Base-by-base conservation (phyloP, 1,140 invertebrate species). In the Parapsyche elsis region DNA sequence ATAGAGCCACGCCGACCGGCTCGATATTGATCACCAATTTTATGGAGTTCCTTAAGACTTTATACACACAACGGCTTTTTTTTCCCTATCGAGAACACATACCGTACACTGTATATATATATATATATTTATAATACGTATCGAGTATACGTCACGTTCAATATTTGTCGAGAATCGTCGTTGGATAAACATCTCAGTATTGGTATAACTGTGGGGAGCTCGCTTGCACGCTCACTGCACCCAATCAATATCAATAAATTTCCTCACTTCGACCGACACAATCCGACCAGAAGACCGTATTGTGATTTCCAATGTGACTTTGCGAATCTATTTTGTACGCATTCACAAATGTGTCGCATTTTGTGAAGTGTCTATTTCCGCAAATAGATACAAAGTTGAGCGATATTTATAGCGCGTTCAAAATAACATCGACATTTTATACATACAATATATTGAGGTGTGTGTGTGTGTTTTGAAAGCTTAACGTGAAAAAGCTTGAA, bases 1-100 rank as follows among this genome's bases (percentile, higher is more conserved):
- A 71, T 71, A 71, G 30, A 71, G 67, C 67, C 67, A 30, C 14
- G 19, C 30, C 30, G n/a, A n/a, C n/a, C 19, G 57, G 61, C 19
- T 23, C 19, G 67, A 71, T 38, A 71, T 71, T 26, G 67, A 71
- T 24, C 67, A 26, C 30, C 16, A n/a, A 71, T 71, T 71, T 38
- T 71, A 71, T 30, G 16, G 57, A 61, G n/a, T 61, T 61, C 57
- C 26, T 10, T 26, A 16, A 23, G 21, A 14, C 30, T 71, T 71
- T 16, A 71, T 71, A 71, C 16, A 1, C 30, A 38, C 30, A 38
- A 38, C n/a, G 16, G 67, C 9, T 14, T 71, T 30, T 38, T 71
- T 71, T 30, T 30, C 5, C 30, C 1, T 38, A 38, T 38, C n/a
- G n/a, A n/a, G n/a, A n/a, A n/a, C n/a, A n/a, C n/a, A n/a, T 38